Conservation (phyloP, 2,113 vertebrate genomes). For the Eidolon helvum region DNA sequence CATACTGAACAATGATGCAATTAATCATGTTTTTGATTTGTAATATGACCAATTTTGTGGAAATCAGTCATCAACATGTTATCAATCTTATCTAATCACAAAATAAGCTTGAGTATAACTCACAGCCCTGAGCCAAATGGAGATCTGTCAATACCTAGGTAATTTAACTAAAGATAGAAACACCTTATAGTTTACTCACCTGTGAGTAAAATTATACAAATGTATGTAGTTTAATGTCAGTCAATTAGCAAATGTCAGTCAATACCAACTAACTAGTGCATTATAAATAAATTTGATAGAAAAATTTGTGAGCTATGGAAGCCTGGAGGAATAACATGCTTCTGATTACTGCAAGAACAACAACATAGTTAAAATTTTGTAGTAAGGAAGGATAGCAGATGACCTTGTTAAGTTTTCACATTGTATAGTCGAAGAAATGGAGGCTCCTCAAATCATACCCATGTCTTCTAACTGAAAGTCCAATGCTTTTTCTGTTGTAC, state of each 20-base stretch:
- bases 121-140: not conserved
- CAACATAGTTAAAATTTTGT: not conserved
- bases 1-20: not conserved
- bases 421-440: not conserved
- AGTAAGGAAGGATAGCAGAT: not conserved
- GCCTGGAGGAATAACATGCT: not conserved
- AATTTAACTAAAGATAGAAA: not conserved
- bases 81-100: not conserved
- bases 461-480: not conserved
- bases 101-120: not conserved
- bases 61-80: not conserved
- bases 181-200: not conserved
- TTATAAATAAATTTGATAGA: not conserved
- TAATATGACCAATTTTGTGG: not conserved
- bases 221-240: not conserved
- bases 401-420: not conserved
- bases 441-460: not conserved
- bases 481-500: not conserved
- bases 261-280: not conserved
- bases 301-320: not conserved
- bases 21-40: not conserved
- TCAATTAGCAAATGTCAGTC: not conserved
- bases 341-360: not conserved
- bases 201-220: not conserved
- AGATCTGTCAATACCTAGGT: not conserved